phyloP scores from a whole-genome alignment of 2,888 invertebrate genomes.

The Tachina lurida region DNA sequence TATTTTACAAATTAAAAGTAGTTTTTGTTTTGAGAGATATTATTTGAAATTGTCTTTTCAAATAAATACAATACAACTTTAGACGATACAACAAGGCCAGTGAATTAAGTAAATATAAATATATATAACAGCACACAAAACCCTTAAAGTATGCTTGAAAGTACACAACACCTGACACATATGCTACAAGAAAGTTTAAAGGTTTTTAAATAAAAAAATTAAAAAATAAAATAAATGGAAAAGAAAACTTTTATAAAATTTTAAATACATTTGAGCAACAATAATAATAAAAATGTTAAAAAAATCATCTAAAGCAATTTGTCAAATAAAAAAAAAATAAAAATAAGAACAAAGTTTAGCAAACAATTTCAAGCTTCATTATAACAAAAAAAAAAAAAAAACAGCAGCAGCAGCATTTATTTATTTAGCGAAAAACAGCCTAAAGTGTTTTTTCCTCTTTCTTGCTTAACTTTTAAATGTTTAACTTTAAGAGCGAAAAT shows the following conservation, averaged over 20 bases:
- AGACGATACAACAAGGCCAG: too few species aligned
- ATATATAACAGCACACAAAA: constrained; percentile 19
- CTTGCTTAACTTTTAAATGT: constrained; percentile 7
- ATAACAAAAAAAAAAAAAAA: constrained; percentile 15
- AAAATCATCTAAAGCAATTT: constrained; percentile 55
- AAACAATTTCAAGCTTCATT: constrained; percentile 2
- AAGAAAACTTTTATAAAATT: constrained; percentile 30
- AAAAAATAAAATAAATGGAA: constrained; percentile 1
- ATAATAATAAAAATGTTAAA: constrained; percentile 33
- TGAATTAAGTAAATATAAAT: neutral
- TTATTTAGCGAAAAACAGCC: constrained; percentile 40
- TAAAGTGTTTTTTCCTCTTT: constrained; percentile 12
- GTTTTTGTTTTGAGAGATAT: too few species aligned
- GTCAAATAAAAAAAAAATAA: constrained; percentile 43
- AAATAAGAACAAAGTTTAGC: neutral
- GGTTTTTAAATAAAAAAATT: neutral
- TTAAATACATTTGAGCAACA: constrained; percentile 24
- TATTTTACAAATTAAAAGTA: too few species aligned
- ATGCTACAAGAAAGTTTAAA: constrained; percentile 32
- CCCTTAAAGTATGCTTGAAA: constrained; percentile 64
- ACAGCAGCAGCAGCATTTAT: constrained; percentile 31
- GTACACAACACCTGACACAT: constrained; percentile 48
- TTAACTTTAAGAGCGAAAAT: constrained; percentile 24
- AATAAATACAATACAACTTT: too few species aligned
- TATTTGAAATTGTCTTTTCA: too few species aligned